Percentiles rank a stretch among this genome's conserved stretches.
Conservation (phyloP, 2,888 invertebrate genomes). For the Drosophila nigritarsus region DNA sequence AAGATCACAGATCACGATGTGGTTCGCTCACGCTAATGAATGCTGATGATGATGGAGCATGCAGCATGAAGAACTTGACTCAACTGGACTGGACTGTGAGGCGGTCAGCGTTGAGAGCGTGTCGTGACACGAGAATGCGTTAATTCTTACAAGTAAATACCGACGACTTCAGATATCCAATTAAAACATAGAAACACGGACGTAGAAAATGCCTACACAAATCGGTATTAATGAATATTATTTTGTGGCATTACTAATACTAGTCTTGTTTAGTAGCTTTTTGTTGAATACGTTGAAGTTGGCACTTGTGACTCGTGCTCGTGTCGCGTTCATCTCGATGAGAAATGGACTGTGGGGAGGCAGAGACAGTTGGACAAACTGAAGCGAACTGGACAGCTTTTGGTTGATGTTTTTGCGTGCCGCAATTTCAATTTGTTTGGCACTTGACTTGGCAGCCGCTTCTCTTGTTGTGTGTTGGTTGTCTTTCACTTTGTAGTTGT, state of each 20-base stretch:
- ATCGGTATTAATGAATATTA: neutral
- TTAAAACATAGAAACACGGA: neutral
- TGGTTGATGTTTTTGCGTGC: constrained; percentile 75
- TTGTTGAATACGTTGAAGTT: constrained; percentile 1
- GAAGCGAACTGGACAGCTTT: constrained; percentile 36
- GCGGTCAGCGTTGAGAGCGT: constrained; percentile 11
- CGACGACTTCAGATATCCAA: neutral
- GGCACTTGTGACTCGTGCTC: neutral
- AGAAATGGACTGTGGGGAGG: neutral
- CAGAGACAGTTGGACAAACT: constrained; percentile 5
- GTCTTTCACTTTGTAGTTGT: constrained; percentile 64
- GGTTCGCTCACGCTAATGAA: constrained; percentile 80
- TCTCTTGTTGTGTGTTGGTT: constrained; percentile 12
- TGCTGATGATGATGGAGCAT: constrained; percentile 71
- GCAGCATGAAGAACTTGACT: constrained; percentile 19
- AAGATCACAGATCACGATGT: constrained; percentile 71
- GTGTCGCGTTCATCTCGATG: constrained; percentile 17
- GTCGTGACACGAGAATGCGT: constrained; percentile 22
- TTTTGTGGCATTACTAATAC: neutral
- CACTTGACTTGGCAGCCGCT: constrained; percentile 70
- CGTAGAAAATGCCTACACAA: neutral
- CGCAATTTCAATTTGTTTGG: constrained; percentile 78
- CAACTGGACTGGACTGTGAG: constrained; percentile 10
- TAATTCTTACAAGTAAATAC: neutral
- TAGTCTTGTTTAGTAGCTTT: neutral